A percentile compares a stretch with the other conserved stretches of the same genome.
Evolutionary conservation across 92 coral and sea anemone species (phyloP).

Genomic region (Porites evermanni): DNA sequence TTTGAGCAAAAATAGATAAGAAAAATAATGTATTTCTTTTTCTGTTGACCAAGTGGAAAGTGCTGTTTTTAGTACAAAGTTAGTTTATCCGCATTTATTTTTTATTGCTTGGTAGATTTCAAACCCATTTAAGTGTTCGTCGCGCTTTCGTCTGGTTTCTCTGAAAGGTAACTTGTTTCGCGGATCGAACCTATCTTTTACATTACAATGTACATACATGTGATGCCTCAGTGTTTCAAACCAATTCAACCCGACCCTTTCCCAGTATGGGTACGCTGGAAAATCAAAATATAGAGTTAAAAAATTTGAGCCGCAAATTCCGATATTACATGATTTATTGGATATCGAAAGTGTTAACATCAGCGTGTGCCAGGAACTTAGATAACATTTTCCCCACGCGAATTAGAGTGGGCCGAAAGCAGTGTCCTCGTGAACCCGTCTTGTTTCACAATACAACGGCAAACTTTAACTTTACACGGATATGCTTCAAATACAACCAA

Average conservation of each 20-base stretch:
- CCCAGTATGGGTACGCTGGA: neutral
- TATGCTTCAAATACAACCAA: neutral
- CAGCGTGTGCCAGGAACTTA: neutral
- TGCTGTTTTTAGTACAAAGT: neutral
- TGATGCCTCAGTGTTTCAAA: neutral
- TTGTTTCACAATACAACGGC: neutral
- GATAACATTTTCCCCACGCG: neutral
- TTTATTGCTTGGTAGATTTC: neutral
- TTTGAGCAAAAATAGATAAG: too few relatives aligned
- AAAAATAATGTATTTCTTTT: neutral
- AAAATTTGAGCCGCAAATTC: neutral
- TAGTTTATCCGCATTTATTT: neutral
- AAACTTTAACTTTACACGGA: slow-evolving; percentile 4
- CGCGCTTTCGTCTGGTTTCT: slow-evolving; percentile 11
- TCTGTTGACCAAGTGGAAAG: neutral
- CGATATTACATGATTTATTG: neutral
- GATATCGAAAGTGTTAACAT: neutral
- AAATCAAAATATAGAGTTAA: neutral
- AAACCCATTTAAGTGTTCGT: slow-evolving; percentile 15
- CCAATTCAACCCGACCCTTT: neutral
- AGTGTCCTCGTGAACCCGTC: neutral
- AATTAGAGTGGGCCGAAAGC: too few relatives aligned
- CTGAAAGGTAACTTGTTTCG: neutral
- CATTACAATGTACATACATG: neutral
- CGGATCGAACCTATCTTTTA: neutral